Conservation (phyloP, 1,140 invertebrate species). For the Chionoecetes opilio region DNA sequence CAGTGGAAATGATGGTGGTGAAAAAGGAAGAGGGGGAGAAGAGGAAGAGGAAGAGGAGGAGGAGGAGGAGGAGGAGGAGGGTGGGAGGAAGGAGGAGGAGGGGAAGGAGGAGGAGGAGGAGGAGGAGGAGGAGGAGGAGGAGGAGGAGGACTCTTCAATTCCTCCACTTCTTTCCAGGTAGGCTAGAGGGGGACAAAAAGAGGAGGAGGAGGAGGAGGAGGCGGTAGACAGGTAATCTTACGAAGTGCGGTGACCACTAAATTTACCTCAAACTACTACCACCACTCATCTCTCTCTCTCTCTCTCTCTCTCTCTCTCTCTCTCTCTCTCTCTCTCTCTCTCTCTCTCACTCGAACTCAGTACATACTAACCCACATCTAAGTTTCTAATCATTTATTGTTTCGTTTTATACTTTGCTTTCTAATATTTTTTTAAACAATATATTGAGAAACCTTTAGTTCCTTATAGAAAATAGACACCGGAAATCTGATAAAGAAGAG, state of each 20-base stretch:
- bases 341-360: no score
- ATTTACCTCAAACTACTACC: neutral
- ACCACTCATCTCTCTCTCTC: neutral
- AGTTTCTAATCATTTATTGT: no score
- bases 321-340: no score
- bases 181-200: neutral
- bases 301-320: conserved; percentile 18
- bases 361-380: no score
- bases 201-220: neutral
- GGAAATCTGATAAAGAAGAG: no score
- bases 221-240: neutral
- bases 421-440: no score
- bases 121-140: conserved; percentile 23
- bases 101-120: conserved; percentile 14
- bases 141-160: neutral
- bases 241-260: neutral
- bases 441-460: no score
- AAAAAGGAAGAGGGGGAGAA: neutral
- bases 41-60: neutral
- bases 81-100: neutral
- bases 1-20: neutral
- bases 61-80: conserved; percentile 23
- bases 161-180: neutral
- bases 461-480: no score
- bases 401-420: no score